Percentiles rank a stretch among this genome's conserved stretches.
These are phyloP conservation scores for Pterocles orientalis DNA, from an alignment of 2,113 vertebrate species.

Conservation along the genomic window DNA sequence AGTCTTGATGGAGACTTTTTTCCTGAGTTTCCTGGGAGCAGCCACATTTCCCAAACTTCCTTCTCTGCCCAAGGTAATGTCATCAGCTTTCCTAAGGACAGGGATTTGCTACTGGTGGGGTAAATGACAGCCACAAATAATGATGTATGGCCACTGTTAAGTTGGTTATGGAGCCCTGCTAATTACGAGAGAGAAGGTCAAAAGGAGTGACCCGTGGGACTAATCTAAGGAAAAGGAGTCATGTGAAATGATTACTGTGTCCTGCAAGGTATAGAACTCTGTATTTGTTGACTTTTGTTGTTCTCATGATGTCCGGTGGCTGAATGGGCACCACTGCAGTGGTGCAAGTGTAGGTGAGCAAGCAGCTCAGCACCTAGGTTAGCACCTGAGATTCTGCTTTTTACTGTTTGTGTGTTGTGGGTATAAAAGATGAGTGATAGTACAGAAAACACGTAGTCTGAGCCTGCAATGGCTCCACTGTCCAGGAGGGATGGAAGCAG, in stretches of 20 bases:
- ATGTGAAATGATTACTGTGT: not conserved
- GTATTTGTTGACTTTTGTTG: constrained; percentile 15
- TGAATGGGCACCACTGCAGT: not conserved
- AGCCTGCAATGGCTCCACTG: not conserved
- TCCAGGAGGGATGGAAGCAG: not conserved
- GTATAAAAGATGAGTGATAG: not conserved
- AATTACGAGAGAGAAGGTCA: not conserved
- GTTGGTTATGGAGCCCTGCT: not conserved
- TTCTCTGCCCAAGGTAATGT: not conserved
- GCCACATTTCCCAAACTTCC: not conserved
- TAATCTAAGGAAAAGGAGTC: not conserved
- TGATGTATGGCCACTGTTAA: not conserved
- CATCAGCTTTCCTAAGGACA: not conserved
- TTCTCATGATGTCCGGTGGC: not conserved
- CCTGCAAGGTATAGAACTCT: constrained; percentile 45
- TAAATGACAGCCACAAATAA: not conserved
- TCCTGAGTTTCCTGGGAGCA: not conserved
- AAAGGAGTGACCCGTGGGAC: not conserved
- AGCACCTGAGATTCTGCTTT: not conserved
- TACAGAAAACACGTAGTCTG: not conserved
- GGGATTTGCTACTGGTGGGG: not conserved
- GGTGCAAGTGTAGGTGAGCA: not conserved
- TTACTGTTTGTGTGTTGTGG: not conserved
- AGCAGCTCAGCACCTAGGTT: not conserved
- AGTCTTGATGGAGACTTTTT: not conserved